Base-by-base conservation (phyloP, 2,888 invertebrate species). In the Diadromus collaris region DNA sequence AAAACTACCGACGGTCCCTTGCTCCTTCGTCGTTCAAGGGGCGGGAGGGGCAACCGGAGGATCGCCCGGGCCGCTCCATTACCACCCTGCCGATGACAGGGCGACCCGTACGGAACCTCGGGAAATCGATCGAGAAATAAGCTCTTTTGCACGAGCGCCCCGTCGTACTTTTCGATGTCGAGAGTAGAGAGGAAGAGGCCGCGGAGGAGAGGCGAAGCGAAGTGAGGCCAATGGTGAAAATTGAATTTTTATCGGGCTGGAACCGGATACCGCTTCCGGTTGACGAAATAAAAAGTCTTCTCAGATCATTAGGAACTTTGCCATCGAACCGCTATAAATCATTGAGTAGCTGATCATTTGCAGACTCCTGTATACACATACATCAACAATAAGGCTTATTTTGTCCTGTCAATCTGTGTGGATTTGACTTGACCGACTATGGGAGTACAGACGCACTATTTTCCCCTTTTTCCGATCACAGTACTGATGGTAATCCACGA, bases 1-100 rank as follows among this genome's bases (percentile, higher is more conserved):
- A 90, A 90, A 90, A 90, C 89, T 89, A 87, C 81, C 82, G 68
- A 38, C 86, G 60, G 76, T 78, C 80, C 82, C 80, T 74, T 75
- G 63, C 64, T 76, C 73, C 80, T 73, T 71, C 54, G 73, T 46
- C 60, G 63, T 63, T 61, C 68, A 34, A 60, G 46, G 67, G 44
- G 72, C 68, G 41, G 64, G 46, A 63, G 44, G 72, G 67, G 24
- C 24, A 67, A 32, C 74, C 38, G 46, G 44, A 61, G 60, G 64
- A 79, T 76, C 46, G 56, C 58, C 29, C n/a, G 61, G 63, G 54
- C 80, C 79, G 84, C 85, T 86, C 86, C 86, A 86, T 86, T 87
- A 85, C 85, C 85, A 84, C 85, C 84, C 82, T 80, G 82, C 72
- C 81, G 83, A 82, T 82, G 83, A 83, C 83, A 81, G 79, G 79